Evolutionary conservation across 2,113 vertebrate species (phyloP), one percentile per base, ranked within the genome.

Genomic region (Nanorana parkeri): DNA sequence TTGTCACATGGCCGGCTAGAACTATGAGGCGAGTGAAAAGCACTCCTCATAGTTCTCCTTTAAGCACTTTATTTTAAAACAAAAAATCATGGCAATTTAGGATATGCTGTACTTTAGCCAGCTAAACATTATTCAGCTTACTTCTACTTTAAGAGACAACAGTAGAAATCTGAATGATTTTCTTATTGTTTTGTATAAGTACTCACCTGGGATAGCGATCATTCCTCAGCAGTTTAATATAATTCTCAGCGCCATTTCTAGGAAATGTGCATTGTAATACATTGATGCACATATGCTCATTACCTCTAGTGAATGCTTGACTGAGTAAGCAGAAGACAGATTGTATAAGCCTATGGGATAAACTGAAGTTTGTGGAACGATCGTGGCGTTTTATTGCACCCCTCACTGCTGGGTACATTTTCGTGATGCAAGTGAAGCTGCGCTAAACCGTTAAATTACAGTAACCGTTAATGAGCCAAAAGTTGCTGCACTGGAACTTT

Each of bases 221-320:
- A 67, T 21, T 67, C 19, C 65, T 36, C 29, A n/a, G 65, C 29
- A 24, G 41, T 52, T 24, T 23, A 69, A 69, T 68, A 68, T 68
- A 17, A 71, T 28, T 26, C 41, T 71, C 68, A 54, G 47, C 17
- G 19, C 68, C 47, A 28, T 71, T 8, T 26, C 68, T 51, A 71
- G 68, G 7, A 54, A 28, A 28, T 23, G 21, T 28, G 68, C 7
- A 20, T 19, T 24, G 68, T 52, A 24, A 21, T 71, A 54, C 15
- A 55, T 19, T 20, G 68, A 36, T 24, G 51, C 23, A 52, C 51
- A 52, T 71, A 71, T 71, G 23, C 51, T 54, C 68, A 26, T 54
- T 71, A 71, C 47, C 52, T 71, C n/a, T 10, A 54, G 36, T 10
- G 1, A 28, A 54, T 16, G 67, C n/a, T 10, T 26, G 21, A 54